Percentiles rank a stretch among this genome's conserved stretches.
These are phyloP conservation scores for Opisthocomus hoazin DNA, from an alignment of 2,113 vertebrate species.

Conservation along the genomic window DNA sequence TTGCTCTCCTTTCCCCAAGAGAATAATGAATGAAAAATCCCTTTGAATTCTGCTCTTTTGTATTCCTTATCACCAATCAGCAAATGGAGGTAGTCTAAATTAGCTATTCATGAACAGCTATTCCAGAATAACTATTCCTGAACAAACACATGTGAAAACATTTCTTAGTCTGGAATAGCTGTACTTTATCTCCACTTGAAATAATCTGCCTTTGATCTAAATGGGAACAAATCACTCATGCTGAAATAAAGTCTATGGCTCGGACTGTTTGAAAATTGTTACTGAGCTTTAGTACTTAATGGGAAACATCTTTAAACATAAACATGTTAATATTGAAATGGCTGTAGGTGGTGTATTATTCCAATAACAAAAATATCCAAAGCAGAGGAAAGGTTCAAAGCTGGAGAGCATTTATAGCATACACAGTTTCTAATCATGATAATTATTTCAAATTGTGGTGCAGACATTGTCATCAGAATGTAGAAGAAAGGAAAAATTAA, in stretches of 20 bases:
- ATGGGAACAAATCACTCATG: not conserved
- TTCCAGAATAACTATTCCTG: not conserved
- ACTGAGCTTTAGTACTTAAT: not conserved
- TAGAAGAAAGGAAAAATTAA: not conserved
- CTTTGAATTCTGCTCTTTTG: slow-evolving; percentile 41
- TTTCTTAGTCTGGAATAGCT: not conserved
- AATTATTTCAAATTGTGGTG: not conserved
- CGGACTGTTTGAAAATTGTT: not conserved
- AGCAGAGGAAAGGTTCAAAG: not conserved
- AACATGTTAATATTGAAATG: not conserved
- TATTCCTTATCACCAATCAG: slow-evolving; percentile 13
- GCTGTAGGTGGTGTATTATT: not conserved
- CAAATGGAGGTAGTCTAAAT: slow-evolving; percentile 17
- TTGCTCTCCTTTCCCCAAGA: not conserved
- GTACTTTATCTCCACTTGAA: not conserved
- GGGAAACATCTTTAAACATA: not conserved
- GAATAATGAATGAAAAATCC: not conserved
- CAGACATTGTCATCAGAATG: not conserved
- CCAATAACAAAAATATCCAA: not conserved
- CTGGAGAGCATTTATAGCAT: not conserved
- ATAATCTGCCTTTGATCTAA: not conserved
- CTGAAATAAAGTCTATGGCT: not conserved
- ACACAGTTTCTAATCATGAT: not conserved
- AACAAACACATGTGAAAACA: not conserved
- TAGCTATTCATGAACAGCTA: slow-evolving; percentile 11